phyloP scores from a whole-genome alignment of 30 jellyfish, hydroid and myxozoan genomes.

The Phacellophora camtschatica region DNA sequence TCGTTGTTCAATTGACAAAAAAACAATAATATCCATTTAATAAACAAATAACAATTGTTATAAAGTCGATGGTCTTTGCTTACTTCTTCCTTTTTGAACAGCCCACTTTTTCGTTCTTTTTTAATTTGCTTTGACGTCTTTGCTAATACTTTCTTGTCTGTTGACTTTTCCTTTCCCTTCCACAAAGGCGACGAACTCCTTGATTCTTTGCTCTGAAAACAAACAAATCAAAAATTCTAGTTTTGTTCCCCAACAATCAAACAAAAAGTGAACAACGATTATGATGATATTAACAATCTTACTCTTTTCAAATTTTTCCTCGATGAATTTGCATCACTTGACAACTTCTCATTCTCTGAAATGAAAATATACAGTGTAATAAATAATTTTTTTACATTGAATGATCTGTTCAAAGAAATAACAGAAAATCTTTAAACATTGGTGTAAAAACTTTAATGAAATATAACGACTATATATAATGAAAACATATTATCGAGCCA shows the following conservation, averaged over 20 bases:
- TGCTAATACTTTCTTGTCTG: slow-evolving; percentile 52
- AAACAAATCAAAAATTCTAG: no score
- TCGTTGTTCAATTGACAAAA: not conserved
- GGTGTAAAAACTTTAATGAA: not conserved
- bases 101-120: slow-evolving; percentile 89
- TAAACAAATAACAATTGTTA: not conserved
- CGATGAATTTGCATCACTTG: not conserved
- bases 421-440: no score
- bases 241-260: no score
- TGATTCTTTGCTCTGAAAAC: slow-evolving; percentile 10
- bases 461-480: not conserved
- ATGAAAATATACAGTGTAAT: no score
- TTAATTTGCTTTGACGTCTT: slow-evolving; percentile 73
- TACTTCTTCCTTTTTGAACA: slow-evolving; percentile 83
- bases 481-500: not conserved
- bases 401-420: no score
- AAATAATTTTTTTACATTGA: no score
- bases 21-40: not conserved
- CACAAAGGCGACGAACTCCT: no score
- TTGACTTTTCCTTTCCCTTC: not conserved
- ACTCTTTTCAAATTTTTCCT: not conserved
- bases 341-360: no score
- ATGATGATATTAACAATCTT: not conserved
- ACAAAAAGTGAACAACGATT: no score
- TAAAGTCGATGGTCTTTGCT: not conserved